Evolutionary conservation across 2,113 vertebrate genomes (phyloP), one percentile per base, ranked within the genome.

Genomic region (Nothobranchius furzeri): DNA sequence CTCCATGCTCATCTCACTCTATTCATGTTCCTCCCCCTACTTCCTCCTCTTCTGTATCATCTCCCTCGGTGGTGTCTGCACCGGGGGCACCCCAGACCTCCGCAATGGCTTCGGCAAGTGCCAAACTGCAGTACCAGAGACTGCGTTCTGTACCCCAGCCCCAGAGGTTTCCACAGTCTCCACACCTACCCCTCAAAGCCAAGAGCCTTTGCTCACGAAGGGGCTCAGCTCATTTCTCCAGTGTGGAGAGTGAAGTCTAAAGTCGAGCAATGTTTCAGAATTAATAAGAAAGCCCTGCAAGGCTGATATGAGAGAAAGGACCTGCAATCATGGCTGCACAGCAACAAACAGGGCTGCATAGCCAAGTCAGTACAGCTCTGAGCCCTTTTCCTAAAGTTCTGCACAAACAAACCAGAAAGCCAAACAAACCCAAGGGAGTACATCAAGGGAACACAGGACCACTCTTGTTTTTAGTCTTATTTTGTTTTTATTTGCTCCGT

Each of bases 191-290:
- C 53, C 89, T 94, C 51, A 94, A 94, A 90, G 84, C 91, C 88
- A 93, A 92, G 90, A 94, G 93, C 87, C 90, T 97, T 81, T 95
- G 95, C 86, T 95, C 95, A 0, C 92, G 95, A 68, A 88, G 95
- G 64, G 95, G 94, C 63, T 96, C 95, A 1, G 94, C 95, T 60
- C 95, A 97, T 81, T 97, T 96, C 84, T 96, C 95, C 83, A 97
- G 95, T 37, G 93, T 97, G 72, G 95, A 97, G 88, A 96, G 95
- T 0, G 95, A 97, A 84, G 95, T 97, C 87, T 96, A 94, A 96
- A 64, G 46, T 57, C 65, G 45, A 24, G 50, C 46, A 70, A 73
- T 25, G 52, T 62, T 58, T 72, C 55, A 62, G 53, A 64, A 80
- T 62, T 64, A 70, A 70, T 66, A 72, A 58, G 68, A 52, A 60